Evolutionary conservation across 2,113 vertebrate genomes (phyloP).

Genomic region (Corythaixoides concolor): DNA sequence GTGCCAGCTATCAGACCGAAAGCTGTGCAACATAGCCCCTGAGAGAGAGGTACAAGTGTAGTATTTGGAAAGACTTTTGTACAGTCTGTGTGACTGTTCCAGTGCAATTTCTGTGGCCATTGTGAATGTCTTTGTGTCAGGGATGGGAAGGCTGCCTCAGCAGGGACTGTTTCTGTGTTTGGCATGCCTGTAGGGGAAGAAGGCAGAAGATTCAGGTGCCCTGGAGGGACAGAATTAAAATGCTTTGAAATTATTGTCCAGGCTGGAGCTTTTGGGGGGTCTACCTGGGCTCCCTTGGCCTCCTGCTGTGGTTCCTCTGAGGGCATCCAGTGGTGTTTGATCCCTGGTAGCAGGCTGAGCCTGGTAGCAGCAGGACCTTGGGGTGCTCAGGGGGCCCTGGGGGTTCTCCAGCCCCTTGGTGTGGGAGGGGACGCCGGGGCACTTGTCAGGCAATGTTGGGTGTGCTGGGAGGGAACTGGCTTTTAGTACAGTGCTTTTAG

Average conservation of each 20-base stretch:
- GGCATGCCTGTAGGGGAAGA: neutral
- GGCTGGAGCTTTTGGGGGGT: neutral
- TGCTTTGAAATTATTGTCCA: neutral
- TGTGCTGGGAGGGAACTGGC: neutral
- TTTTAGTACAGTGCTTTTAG: neutral
- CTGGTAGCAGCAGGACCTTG: neutral
- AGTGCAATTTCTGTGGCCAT: neutral
- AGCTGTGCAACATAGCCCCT: accelerated
- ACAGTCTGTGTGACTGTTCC: neutral
- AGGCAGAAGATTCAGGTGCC: neutral
- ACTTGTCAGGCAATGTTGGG: neutral
- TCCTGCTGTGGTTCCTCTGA: neutral
- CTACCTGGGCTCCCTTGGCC: neutral
- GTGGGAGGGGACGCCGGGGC: neutral
- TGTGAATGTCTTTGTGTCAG: neutral
- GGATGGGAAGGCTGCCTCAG: neutral
- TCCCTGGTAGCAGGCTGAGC: neutral
- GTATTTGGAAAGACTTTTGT: neutral
- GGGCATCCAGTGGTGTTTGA: neutral
- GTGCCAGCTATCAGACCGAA: neutral
- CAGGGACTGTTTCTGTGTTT: neutral
- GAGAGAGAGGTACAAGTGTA: neutral
- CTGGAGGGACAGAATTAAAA: neutral
- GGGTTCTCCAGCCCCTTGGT: no score
- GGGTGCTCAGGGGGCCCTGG: neutral